These are phyloP conservation scores for Antedon mediterranea DNA, from an alignment of 53 echinoderm and acorn worm species.

Conservation along the genomic window DNA sequence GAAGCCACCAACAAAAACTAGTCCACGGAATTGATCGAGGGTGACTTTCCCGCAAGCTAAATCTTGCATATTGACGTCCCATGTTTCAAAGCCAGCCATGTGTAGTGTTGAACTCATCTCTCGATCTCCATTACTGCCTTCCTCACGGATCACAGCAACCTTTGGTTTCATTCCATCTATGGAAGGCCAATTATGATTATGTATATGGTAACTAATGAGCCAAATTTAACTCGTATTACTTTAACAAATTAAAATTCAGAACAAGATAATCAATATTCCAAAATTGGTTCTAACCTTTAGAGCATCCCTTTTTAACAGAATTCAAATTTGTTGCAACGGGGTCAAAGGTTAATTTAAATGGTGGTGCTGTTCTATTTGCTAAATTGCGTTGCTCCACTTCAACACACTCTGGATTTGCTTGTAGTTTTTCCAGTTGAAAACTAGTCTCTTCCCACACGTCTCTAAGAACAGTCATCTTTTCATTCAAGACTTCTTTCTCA, in stretches of 20 bases:
- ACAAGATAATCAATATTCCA: no score
- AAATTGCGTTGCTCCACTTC: slow-evolving; percentile 47
- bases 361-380: slow-evolving; percentile 56
- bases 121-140: slow-evolving; percentile 96
- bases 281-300: background rate
- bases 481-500: slow-evolving; percentile 32
- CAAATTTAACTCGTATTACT: no score
- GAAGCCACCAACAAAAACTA: slow-evolving; percentile 95
- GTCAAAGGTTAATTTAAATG: slow-evolving; percentile 75
- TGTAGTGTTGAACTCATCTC: slow-evolving; percentile 85
- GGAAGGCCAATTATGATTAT: no score
- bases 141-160: slow-evolving; percentile 88
- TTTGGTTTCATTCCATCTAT: slow-evolving; percentile 26
- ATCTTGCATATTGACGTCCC: slow-evolving; percentile 99
- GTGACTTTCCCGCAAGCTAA: slow-evolving; percentile 41
- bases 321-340: background rate
- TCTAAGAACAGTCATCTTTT: slow-evolving; percentile 47
- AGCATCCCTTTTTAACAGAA: background rate
- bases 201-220: background rate
- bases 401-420: slow-evolving; percentile 80
- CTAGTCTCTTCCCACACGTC: slow-evolving; percentile 94
- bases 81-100: slow-evolving; percentile 78
- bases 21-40: slow-evolving; percentile 68
- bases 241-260: no score
- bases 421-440: slow-evolving; percentile 61